Percentiles rank a stretch among this genome's conserved stretches.
These are phyloP conservation scores for Rosalia funebris DNA, from an alignment of 2,888 invertebrate species.

Conservation along the genomic window DNA sequence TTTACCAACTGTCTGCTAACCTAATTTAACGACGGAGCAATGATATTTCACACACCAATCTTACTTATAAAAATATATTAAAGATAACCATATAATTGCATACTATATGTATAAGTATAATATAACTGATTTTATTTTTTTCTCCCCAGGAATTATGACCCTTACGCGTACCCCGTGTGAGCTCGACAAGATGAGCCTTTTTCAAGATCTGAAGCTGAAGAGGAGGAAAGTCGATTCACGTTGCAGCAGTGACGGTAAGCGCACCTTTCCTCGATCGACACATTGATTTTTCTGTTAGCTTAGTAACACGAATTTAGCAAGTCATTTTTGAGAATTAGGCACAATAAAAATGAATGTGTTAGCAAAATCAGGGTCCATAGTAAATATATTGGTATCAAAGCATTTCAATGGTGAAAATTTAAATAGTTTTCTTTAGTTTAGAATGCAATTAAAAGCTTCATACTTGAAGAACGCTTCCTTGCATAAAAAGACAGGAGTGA, in stretches of 20 bases:
- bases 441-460: too few species aligned
- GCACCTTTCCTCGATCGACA: constrained; percentile 12
- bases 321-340: constrained; percentile 21
- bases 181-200: constrained; percentile 98
- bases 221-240: constrained; percentile 97
- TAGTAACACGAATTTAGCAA: constrained; percentile 19
- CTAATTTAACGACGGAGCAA: neutral
- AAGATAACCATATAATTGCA: neutral
- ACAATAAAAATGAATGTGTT: constrained; percentile 32
- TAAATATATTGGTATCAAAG: too few species aligned
- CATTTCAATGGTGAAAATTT: too few species aligned
- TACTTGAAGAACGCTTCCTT: too few species aligned
- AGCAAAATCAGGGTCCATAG: constrained; percentile 19
- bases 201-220: constrained; percentile 98
- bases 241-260: constrained; percentile 93
- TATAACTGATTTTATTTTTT: constrained; percentile 19
- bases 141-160: constrained; percentile 90
- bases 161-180: constrained; percentile 97
- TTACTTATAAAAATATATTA: neutral
- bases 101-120: too few species aligned
- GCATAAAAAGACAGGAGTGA: too few species aligned
- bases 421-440: too few species aligned
- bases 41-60: neutral
- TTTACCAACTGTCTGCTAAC: constrained; percentile 13
- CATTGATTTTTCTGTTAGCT: constrained; percentile 27